Evolutionary conservation across 1,140 invertebrate genomes (phyloP).

Genomic region (Delia radicum): DNA sequence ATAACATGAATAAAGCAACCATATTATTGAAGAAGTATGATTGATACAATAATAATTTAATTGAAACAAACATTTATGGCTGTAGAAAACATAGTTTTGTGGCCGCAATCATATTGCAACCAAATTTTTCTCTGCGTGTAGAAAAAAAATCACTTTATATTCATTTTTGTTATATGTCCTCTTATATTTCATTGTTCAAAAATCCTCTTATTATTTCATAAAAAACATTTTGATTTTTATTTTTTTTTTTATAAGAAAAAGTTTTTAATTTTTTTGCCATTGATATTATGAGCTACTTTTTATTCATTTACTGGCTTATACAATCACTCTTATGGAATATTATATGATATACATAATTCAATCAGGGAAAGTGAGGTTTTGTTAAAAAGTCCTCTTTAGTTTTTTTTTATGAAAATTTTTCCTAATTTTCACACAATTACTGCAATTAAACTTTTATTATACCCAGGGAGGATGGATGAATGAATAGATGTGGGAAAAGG

Average conservation of each 20-base stretch:
- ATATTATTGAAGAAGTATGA: too few species aligned
- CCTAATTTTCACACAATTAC: constrained; percentile 7
- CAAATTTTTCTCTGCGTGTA: too few species aligned
- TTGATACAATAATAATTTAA: too few species aligned
- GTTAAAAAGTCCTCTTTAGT: neutral
- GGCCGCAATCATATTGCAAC: too few species aligned
- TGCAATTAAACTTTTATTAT: constrained; percentile 10
- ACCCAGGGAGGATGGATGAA: neutral
- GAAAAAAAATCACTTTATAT: too few species aligned
- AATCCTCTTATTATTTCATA: neutral
- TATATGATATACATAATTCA: constrained; percentile 1
- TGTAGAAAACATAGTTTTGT: too few species aligned
- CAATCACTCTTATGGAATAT: neutral
- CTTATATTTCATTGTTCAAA: neutral
- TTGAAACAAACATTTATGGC: too few species aligned
- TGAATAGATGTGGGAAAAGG: neutral
- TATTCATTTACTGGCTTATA: too few species aligned
- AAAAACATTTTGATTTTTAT: neutral
- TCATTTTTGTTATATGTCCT: neutral
- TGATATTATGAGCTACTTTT: neutral
- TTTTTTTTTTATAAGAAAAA: neutral
- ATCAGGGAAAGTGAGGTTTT: constrained; percentile 11
- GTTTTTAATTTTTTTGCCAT: neutral
- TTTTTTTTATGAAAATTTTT: neutral
- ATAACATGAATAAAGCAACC: too few species aligned